Base-by-base conservation (phyloP, 2,888 invertebrate genomes). In the Limnephilus rhombicus region DNA sequence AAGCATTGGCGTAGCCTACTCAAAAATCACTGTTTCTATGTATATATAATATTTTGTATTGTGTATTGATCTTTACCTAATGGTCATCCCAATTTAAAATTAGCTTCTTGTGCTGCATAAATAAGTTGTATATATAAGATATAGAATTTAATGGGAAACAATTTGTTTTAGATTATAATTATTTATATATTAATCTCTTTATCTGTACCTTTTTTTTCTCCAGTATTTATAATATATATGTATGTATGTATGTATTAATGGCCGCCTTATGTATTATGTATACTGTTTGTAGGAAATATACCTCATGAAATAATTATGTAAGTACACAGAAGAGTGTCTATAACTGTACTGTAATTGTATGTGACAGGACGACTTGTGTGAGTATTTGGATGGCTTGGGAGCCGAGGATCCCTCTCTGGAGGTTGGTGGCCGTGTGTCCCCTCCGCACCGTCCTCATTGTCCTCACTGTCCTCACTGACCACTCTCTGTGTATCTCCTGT, bases 341-440 rank as follows among this genome's bases (percentile, higher is more conserved):
- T 68, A 68, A 68, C 68, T 68, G 68, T 68, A 68, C 29, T 92
- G 80, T 90, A 68, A 86, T 81, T 92, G 49, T 95, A 96, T 96
- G 96, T 95, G 95, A 94, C 96, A 96, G 96, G 96, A 96, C 95
- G 96, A 96, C 95, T 95, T 96, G 95, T 96, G 96, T 96, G 96
- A 96, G 95, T 96, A 96, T 96, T 96, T 96, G 95, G 96, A 96
- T 96, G 96, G 96, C 95, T 96, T 96, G 96, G 95, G 95, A 95
- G 96, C 96, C 95, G 96, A 96, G 95, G 96, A 96, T 96, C 53
- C 68, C 41, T 90, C 90, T 93, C 68, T 88, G 53, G 68, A 88
- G 88, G 88, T 88, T 53, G 68, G 88, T 53, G 18, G 31, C 68
- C 37, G 68, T 88, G 53, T 68, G 68, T 88, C 88, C 88, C 88